phyloP scores from a whole-genome alignment of 2,113 vertebrate genomes.

The Perca schrenkii region DNA sequence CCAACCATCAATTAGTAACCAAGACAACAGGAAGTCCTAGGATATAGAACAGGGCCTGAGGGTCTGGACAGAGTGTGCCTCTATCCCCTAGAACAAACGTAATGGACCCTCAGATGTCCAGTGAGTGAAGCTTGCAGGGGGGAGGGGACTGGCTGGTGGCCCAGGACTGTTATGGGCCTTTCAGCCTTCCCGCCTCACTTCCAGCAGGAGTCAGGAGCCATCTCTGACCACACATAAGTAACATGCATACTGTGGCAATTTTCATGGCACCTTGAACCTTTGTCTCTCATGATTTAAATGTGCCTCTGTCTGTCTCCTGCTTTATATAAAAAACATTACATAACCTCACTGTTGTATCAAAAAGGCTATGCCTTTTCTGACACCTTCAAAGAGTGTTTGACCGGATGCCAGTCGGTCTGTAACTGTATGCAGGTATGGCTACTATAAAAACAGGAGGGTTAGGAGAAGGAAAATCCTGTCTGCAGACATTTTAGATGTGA shows the following conservation, averaged over 20 bases:
- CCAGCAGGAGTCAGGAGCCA: neutral
- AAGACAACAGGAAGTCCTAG: slow-evolving; percentile 49
- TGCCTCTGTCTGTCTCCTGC: neutral
- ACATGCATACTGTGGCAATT: neutral
- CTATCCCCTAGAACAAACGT: slow-evolving; percentile 36
- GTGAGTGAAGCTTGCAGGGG: slow-evolving; percentile 20
- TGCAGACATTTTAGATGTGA: slow-evolving; percentile 19
- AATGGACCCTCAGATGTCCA: slow-evolving; percentile 62
- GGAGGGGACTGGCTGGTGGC: slow-evolving; percentile 41
- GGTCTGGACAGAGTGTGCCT: slow-evolving; percentile 38
- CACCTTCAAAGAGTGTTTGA: neutral
- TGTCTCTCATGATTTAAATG: neutral
- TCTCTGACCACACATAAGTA: slow-evolving; percentile 13
- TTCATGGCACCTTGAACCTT: neutral
- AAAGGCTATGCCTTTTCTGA: neutral
- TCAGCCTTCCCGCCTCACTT: slow-evolving; percentile 15
- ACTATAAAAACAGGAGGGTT: slow-evolving; percentile 16
- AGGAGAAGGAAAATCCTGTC: slow-evolving; percentile 10
- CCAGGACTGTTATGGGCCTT: neutral
- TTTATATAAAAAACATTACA: neutral
- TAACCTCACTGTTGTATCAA: no score
- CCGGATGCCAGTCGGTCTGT: neutral
- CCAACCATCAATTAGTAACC: slow-evolving; percentile 59
- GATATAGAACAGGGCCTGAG: slow-evolving; percentile 46
- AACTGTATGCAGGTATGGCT: slow-evolving; percentile 13